Base-by-base conservation (phyloP, 2,113 vertebrate genomes). In the Forbesichthys agassizii region DNA sequence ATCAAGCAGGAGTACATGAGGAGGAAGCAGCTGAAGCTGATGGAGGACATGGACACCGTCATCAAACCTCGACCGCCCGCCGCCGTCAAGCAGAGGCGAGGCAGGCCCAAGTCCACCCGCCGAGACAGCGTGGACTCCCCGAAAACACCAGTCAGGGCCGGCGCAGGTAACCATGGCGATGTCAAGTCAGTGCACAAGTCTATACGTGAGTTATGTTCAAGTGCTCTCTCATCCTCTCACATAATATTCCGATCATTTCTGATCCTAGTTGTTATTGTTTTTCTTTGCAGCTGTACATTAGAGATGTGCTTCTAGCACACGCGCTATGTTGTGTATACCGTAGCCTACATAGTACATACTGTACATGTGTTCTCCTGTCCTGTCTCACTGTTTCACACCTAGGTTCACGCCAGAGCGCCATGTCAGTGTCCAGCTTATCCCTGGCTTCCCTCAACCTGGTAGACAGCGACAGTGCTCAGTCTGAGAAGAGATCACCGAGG, bases 1-100 rank as follows among this genome's bases (percentile, higher is more conserved):
- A 99, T 99, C 88, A 96, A 98, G 82, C 98, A 96, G 85, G 98
- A 99, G 60, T 96, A 98, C 68, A 93, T 99, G 87, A 91, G 98
- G 67, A 94, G 97, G 75, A 99, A 99, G 87, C 97, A 99, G 74
- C 90, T 99, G 3, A 98, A 98, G 74, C 94, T 99, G 6, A 98
- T 98, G 96, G 92, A 96, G 81, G 98, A 98, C 73, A 98, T 99
- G 98, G 95, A 99, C 75, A 93, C 89, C 1, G 85, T 98, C 56
- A 95, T 99, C 64, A 97, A 96, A 70, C 91, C 94, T 9, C 94
- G 96, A 3, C 89, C 94, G 1, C 83, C 91, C 2, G 9, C 56
- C 0, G 86, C 83, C 9, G 80, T 90, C 77, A 96, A 94, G 80
- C 94, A 94, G 66, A 96, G 94, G 81, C 95, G 95, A 56, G 91